Conservation (phyloP, 2,888 invertebrate species). For the Keiferia lycopersicella region DNA sequence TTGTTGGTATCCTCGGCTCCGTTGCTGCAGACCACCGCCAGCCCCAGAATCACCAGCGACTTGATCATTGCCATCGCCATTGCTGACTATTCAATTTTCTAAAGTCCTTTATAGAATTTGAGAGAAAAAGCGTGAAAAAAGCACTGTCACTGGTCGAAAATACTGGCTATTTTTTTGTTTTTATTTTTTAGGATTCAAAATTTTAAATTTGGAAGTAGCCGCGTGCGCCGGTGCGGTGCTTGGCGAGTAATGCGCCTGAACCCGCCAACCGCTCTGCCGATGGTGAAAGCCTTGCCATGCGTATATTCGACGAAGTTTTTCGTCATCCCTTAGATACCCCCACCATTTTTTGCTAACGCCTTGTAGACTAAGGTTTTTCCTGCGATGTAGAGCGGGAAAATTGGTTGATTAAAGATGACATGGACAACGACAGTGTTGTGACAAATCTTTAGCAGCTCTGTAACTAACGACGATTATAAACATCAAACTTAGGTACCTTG, state of each 20-base stretch:
- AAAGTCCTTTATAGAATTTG: conserved; percentile 20
- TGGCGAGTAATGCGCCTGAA: conserved; percentile 53
- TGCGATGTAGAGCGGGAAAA: conserved; percentile 2
- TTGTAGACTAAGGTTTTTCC: conserved; percentile 39
- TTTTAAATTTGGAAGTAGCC: conserved; percentile 33
- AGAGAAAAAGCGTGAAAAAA: background rate
- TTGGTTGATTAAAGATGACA: background rate
- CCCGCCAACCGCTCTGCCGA: conserved; percentile 70
- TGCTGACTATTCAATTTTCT: conserved; percentile 30
- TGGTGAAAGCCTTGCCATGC: conserved; percentile 76
- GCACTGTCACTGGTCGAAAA: conserved; percentile 18
- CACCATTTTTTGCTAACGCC: conserved; percentile 49
- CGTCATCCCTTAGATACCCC: conserved; percentile 73
- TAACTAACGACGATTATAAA: too few relatives aligned
- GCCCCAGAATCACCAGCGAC: conserved; percentile 60
- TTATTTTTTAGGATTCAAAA: conserved; percentile 21
- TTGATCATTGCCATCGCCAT: conserved; percentile 63
- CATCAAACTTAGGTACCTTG: too few relatives aligned
- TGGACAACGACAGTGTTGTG: background rate
- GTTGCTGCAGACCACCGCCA: conserved; percentile 58
- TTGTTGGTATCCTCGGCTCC: conserved; percentile 62
- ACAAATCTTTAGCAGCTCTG: too few relatives aligned
- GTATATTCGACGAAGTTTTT: conserved; percentile 74
- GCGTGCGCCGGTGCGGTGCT: conserved; percentile 62
- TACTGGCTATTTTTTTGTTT: conserved; percentile 31